Evolutionary conservation across 2,113 vertebrate species (phyloP), one percentile per base, ranked within the genome.

Genomic region (Eudorcas thomsonii): DNA sequence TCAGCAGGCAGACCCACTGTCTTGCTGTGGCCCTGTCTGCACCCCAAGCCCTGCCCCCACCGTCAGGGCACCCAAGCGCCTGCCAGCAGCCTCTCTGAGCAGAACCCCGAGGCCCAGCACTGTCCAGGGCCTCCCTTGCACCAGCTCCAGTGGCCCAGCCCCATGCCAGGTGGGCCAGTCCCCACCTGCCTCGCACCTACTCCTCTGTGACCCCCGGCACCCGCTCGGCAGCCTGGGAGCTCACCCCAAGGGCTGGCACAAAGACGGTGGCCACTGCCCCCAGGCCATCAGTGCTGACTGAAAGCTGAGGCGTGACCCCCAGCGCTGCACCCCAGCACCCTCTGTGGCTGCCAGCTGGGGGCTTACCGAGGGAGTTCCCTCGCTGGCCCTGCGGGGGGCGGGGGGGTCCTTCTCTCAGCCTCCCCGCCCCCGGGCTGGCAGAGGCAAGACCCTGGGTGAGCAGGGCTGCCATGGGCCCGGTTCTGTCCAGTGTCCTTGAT

Each of bases 31-130:
- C 45, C 23, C 85, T 3, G 0, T 23, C 36, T 43, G 33, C 21
- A 33, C 77, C 64, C 60, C 21, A 23, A 28, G 55, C 88, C 64
- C 39, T 12, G 8, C 28, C n/a, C 30, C 50, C 33, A 26, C 45
- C 1, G 10, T 6, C 7, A 25, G 43, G 82, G 16, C 19, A 2
- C n/a, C 59, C 0, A 0, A 2, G 60, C 6, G 0, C 50, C 25
- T 33, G 50, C 64, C 39, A 10, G 3, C 7, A 12, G 21, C 4
- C 0, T 45, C 85, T 78, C 14, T 36, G 25, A 14, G 7, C 3
- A 13, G 45, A 2, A 5, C 5, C 45, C 52, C 9, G 1, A 5
- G 15, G 3, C 25, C 33, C 10, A 16, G 1, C 9, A 0, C 59
- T 15, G 77, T 39, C 48, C 59, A 30, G 50, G 55, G 43, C 85